These are phyloP conservation scores for Holacanthus passer DNA, from an alignment of 2,113 vertebrate genomes.

Conservation along the genomic window DNA sequence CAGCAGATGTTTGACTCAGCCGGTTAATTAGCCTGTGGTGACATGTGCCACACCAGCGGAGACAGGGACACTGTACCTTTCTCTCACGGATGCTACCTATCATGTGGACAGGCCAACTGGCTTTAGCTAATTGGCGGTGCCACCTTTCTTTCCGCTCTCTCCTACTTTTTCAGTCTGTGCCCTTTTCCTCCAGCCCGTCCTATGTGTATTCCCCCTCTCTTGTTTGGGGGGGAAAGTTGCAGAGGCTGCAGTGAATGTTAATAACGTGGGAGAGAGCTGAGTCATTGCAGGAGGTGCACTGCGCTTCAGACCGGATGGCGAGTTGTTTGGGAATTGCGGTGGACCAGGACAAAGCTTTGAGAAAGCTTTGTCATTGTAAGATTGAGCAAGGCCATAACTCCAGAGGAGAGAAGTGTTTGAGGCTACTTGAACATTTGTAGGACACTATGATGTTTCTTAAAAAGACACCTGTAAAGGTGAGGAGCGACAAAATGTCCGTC, in stretches of 20 bases:
- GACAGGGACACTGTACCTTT: conserved; percentile 31
- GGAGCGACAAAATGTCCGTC: conserved; percentile 27
- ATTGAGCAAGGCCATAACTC: background rate
- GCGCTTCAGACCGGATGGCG: conserved; percentile 49
- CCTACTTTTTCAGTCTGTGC: conserved; percentile 7
- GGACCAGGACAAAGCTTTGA: background rate
- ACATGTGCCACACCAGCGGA: conserved; percentile 30
- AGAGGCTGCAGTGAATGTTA: conserved; percentile 79
- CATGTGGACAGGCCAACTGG: conserved; percentile 6
- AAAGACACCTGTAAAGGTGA: conserved; percentile 22
- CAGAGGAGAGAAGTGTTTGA: background rate
- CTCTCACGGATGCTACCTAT: conserved; percentile 18
- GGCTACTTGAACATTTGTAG: background rate
- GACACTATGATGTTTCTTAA: background rate
- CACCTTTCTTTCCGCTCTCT: background rate
- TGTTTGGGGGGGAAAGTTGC: conserved; percentile 45
- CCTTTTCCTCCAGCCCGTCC: conserved; percentile 4
- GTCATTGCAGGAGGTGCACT: conserved; percentile 78
- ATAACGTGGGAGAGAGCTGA: conserved; percentile 76
- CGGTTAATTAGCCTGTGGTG: conserved; percentile 30
- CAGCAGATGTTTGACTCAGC: conserved; percentile 21
- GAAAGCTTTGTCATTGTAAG: conserved; percentile 9
- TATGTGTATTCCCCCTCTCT: conserved; percentile 20
- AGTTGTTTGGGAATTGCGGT: conserved; percentile 24
- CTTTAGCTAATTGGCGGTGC: conserved; percentile 30